Evolutionary conservation across 2,113 vertebrate genomes (phyloP).

Genomic region (Mixornis gularis): DNA sequence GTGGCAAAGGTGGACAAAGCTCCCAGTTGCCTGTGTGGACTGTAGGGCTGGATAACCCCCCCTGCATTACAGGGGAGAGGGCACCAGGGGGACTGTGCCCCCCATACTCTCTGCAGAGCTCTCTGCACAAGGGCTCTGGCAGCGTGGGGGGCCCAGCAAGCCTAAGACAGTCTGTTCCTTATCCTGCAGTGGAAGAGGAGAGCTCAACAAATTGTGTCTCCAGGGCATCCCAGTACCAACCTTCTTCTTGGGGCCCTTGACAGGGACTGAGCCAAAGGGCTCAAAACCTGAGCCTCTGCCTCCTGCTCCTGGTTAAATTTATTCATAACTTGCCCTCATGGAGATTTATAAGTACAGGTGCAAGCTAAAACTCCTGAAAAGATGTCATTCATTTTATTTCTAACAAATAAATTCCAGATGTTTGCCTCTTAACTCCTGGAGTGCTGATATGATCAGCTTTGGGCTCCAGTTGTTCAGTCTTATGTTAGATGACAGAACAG

Average conservation of each 20-base stretch:
- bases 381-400: slow-evolving; percentile 1
- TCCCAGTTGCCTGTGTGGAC: not conserved
- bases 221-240: not conserved
- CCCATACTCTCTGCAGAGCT: not conserved
- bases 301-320: not conserved
- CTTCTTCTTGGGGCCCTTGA: not conserved
- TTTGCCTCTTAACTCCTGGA: not conserved
- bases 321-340: not conserved
- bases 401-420: slow-evolving; percentile 41
- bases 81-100: not conserved
- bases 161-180: not conserved
- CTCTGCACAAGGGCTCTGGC: not conserved
- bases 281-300: not conserved
- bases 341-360: slow-evolving; percentile 32
- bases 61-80: accelerated
- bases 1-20: not conserved
- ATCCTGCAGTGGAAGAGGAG: not conserved
- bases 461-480: not conserved
- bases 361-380: slow-evolving; percentile 11
- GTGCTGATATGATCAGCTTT: not conserved
- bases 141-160: not conserved
- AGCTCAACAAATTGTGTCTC: not conserved
- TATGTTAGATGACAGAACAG: not conserved
- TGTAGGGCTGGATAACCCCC: not conserved
- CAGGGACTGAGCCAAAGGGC: not conserved